Evolutionary conservation across 2,113 vertebrate species (phyloP).

Genomic region (Columba livia): DNA sequence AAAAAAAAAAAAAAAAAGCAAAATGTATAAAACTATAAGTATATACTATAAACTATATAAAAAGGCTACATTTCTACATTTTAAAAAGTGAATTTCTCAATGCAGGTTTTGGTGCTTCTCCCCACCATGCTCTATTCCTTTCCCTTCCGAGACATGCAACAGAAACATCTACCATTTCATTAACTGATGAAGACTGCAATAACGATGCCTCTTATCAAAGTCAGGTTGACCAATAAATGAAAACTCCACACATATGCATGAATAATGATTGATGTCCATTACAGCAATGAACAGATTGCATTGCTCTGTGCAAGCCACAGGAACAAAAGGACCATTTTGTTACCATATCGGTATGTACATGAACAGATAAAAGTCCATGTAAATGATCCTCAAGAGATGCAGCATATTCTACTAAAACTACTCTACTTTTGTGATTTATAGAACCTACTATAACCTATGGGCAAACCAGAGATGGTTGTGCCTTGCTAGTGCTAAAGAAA

Average conservation of each 20-base stretch:
- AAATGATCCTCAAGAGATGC: background rate
- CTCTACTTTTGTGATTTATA: background rate
- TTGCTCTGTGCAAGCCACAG: background rate
- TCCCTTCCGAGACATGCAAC: background rate
- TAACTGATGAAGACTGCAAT: background rate
- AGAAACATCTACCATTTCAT: constrained; percentile 46
- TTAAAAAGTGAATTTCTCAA: background rate
- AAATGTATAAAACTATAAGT: background rate
- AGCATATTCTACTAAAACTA: background rate
- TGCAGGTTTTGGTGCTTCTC: background rate
- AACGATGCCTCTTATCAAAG: constrained; percentile 14
- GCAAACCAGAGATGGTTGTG: background rate
- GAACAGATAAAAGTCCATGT: background rate
- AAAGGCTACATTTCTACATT: background rate
- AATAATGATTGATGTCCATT: background rate
- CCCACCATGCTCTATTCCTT: background rate
- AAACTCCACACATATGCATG: background rate
- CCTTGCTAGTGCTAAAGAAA: background rate
- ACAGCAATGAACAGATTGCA: background rate
- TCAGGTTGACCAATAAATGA: constrained; percentile 23
- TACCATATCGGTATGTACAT: background rate
- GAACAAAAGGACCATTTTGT: constrained; percentile 21
- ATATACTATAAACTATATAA: background rate
- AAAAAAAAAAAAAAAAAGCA: no score
- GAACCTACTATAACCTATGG: background rate